Evolutionary conservation across 2,113 vertebrate species (phyloP).

Genomic region (Gorsachius goisagi): DNA sequence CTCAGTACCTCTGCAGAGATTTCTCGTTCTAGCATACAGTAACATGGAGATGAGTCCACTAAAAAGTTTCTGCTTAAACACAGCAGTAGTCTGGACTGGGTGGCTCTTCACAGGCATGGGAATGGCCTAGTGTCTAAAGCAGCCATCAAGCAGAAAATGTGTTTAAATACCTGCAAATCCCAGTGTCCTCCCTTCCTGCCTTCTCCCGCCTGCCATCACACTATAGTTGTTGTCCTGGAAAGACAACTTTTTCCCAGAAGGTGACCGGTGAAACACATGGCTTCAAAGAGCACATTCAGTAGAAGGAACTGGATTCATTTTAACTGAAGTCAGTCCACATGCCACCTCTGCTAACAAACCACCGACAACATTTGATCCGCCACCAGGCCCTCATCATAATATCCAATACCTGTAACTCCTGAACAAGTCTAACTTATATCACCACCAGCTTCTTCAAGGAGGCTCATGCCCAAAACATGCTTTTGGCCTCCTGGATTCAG

Average conservation of each 20-base stretch:
- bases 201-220: background rate
- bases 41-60: background rate
- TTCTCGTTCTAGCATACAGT: background rate
- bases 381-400: background rate
- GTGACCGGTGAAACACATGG: accelerated
- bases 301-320: background rate
- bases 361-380: background rate
- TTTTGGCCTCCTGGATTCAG: background rate
- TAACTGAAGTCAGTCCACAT: background rate
- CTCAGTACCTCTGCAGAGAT: background rate
- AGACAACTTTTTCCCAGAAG: background rate
- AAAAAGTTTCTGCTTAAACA: background rate
- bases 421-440: background rate
- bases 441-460: background rate
- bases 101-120: background rate
- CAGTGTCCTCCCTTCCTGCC: background rate
- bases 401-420: background rate
- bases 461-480: background rate
- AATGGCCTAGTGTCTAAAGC: background rate
- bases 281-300: background rate
- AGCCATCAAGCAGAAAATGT: background rate
- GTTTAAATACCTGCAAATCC: background rate
- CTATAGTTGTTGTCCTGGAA: background rate
- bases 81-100: background rate
- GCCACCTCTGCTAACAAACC: background rate